Evolutionary conservation across 2,113 vertebrate species (phyloP).

Genomic region (Acrocephalus kingi): DNA sequence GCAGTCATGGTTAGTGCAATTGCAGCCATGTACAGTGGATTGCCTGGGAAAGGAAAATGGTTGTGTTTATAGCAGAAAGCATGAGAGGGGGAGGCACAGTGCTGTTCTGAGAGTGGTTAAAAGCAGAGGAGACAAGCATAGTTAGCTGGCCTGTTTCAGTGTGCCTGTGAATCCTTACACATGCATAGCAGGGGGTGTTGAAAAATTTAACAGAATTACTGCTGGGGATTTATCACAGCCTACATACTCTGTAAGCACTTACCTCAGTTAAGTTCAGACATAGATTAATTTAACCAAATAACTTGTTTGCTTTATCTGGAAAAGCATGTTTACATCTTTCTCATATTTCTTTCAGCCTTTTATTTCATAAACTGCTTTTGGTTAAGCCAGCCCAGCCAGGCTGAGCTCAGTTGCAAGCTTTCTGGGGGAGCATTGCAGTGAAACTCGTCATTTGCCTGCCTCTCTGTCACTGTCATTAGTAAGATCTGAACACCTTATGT

Average conservation of each 20-base stretch:
- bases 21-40: background rate
- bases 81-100: background rate
- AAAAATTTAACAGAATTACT: conserved; percentile 31
- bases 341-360: background rate
- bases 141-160: background rate
- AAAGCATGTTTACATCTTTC: background rate
- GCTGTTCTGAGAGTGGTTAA: conserved; percentile 1
- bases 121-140: background rate
- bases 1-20: background rate
- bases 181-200: conserved; percentile 11
- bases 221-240: conserved; percentile 38
- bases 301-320: background rate
- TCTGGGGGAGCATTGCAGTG: background rate
- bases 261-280: conserved; percentile 13
- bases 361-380: background rate
- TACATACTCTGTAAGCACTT: conserved; percentile 15
- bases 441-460: background rate
- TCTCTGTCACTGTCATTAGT: background rate
- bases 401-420: background rate
- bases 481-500: background rate
- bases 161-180: conserved; percentile 33
- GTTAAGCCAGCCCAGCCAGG: background rate
- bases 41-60: background rate
- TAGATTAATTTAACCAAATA: conserved; percentile 17
- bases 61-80: background rate